phyloP scores from a whole-genome alignment of 2,113 vertebrate species.

The Urocolius indicus region DNA sequence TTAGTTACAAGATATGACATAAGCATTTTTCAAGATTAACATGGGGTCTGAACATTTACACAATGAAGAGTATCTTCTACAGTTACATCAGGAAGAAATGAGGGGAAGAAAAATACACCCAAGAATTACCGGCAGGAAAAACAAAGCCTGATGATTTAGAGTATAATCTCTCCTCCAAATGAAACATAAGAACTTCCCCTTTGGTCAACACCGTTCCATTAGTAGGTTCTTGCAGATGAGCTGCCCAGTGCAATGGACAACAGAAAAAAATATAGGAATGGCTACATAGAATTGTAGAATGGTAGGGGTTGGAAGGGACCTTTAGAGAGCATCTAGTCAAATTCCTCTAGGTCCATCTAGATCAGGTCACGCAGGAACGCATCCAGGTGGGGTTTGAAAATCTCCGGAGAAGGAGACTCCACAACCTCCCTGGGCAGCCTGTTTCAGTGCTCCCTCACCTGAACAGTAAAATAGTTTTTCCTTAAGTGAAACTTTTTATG shows the following conservation, averaged over 20 bases:
- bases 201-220: background rate
- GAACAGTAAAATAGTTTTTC: no score
- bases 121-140: background rate
- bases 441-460: no score
- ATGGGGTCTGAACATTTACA: background rate
- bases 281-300: no score
- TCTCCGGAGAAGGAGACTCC: no score
- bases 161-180: background rate
- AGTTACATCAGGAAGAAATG: constrained; percentile 28
- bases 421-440: no score
- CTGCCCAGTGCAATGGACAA: background rate
- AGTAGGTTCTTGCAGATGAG: background rate
- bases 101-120: background rate
- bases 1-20: background rate
- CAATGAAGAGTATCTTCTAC: background rate
- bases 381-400: no score
- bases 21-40: background rate
- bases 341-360: no score
- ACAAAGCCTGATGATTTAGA: background rate
- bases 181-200: background rate
- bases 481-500: no score
- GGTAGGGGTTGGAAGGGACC: no score
- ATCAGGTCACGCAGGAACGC: no score
- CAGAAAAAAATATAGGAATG: background rate
- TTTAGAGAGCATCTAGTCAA: no score